These are phyloP conservation scores for Erythrolamprus reginae DNA, from an alignment of 2,113 vertebrate species.

Conservation along the genomic window DNA sequence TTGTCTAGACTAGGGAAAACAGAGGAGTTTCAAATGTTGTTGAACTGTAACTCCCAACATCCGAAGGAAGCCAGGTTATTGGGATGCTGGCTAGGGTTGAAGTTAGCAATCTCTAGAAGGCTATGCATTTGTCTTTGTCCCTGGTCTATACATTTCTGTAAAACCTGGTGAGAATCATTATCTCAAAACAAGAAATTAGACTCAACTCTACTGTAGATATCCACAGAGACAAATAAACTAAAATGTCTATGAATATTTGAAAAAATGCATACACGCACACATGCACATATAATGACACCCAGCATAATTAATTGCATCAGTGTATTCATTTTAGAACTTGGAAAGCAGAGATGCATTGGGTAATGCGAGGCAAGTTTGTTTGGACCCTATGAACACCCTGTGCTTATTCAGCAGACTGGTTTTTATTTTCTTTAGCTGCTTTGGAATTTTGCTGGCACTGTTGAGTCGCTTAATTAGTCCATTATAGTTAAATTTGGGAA, in stretches of 20 bases:
- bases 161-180: background rate
- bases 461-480: slow-evolving; percentile 28
- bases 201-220: background rate
- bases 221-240: background rate
- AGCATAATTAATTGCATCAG: rapidly evolving
- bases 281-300: background rate
- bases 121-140: background rate
- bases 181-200: background rate
- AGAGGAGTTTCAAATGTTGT: background rate
- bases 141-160: background rate
- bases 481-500: slow-evolving; percentile 34
- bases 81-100: background rate
- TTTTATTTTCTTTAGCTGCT: background rate
- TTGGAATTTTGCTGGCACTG: slow-evolving; percentile 10
- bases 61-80: background rate
- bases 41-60: background rate
- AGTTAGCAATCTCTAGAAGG: background rate
- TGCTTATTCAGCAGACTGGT: background rate
- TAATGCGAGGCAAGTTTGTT: background rate
- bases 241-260: background rate
- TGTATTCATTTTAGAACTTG: background rate
- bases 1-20: background rate
- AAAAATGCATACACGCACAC: background rate
- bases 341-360: background rate
- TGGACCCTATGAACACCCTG: slow-evolving; percentile 18